Evolutionary conservation across 2,888 invertebrate species (phyloP), one percentile per base, ranked within the genome.

Genomic region (Epinotia demarniana): DNA sequence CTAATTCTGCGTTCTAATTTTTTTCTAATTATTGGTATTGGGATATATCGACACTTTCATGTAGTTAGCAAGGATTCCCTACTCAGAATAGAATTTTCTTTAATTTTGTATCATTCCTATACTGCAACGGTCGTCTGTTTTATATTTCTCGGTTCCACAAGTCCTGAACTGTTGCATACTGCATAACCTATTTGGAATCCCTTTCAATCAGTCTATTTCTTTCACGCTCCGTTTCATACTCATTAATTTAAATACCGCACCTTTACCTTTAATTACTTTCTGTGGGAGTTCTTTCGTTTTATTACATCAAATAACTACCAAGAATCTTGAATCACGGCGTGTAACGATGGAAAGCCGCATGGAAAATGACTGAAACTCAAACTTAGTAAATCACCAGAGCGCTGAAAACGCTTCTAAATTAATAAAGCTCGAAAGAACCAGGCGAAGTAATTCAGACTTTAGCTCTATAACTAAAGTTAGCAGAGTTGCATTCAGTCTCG

Each of bases 1-100:
- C 69, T 80, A 81, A 86, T 81, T 67, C 71, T 43, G 63, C 23
- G 27, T 75, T 69, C 61, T 69, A 70, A 23, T 72, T 73, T 77
- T 77, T 63, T n/a, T n/a, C n/a, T n/a, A n/a, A n/a, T n/a, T n/a
- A 58, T 33, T 70, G 39, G 49, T 13, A 62, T 68, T 70, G 49
- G 49, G n/a, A 62, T 62, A 33, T 63, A 61, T 63, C 53, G 68
- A 49, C 46, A 18, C 23, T 61, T 60, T 55, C 60, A 23, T 73
- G 27, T 62, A 60, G 23, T 27, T 27, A 27, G 53, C 19, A 33
- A 61, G 23, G 11, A 49, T 11, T 6, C 58, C 18, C 39, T 19
- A 13, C 27, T 3, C 27, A 60, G 6, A 61, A 13, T 43, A 46
- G 27, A 57, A 27, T 57, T 23, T 27, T 1, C 57, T 55, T 13